Conservation (phyloP, 2,113 vertebrate species). For the Xenopus tropicalis region UCB_Xtro_10.0 CM004443.2:39989001-39989500, state of each 20-base stretch:
- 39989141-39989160: neutral
- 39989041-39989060: no score
- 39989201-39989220: neutral
- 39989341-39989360: neutral
- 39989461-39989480: no score
- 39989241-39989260: neutral
- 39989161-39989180: neutral
- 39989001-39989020: no score
- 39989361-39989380: neutral
- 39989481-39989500: no score
- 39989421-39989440: neutral
- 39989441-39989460: neutral
- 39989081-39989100: no score
- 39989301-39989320: constrained; percentile 5
- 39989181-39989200: constrained; percentile 1
- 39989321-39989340: neutral
- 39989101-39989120: neutral
- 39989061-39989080: no score
- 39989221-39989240: neutral
- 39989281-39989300: neutral
- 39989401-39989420: neutral
- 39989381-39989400: neutral
- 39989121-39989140: neutral
- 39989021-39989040: no score
- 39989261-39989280: neutral